Percentiles rank a stretch among this genome's conserved stretches.
Evolutionary conservation across 2,113 vertebrate genomes (phyloP).

Genomic region (Baryphthengus martii): DNA sequence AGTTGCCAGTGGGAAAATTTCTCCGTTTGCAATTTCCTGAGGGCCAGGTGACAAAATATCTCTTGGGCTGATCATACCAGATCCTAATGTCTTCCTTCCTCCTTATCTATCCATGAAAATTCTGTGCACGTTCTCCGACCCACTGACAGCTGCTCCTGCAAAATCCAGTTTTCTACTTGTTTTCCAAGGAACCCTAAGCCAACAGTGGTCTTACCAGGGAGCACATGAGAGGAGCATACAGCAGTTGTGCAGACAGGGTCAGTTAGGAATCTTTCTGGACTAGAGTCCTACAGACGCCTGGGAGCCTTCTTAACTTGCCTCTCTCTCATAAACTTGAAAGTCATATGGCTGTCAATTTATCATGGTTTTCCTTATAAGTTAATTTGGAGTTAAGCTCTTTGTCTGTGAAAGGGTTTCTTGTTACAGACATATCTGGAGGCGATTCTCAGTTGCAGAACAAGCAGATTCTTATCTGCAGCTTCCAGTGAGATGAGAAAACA

Average conservation of each 20-base stretch:
- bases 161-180: constrained; percentile 24
- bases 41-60: not conserved
- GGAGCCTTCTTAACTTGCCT: not conserved
- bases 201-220: not conserved
- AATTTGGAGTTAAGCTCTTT: not conserved
- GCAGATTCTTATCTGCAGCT: constrained; percentile 35
- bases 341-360: constrained; percentile 3
- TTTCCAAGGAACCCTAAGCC: not conserved
- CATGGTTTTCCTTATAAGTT: not conserved
- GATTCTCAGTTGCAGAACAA: not conserved
- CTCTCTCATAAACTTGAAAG: constrained; percentile 1
- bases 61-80: not conserved
- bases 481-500: not conserved
- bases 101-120: constrained; percentile 19
- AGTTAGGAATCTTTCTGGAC: not conserved
- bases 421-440: constrained; percentile 17
- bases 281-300: not conserved
- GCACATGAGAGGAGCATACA: not conserved
- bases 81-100: not conserved
- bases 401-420: not conserved
- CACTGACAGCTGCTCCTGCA: constrained; percentile 13
- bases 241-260: not conserved
- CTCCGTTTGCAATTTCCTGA: constrained; percentile 40
- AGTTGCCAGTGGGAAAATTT: not conserved
- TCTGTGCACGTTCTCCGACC: not conserved